Evolutionary conservation across 1,140 invertebrate species (phyloP).

Genomic region (Ceratoteleas bidentatus): DNA sequence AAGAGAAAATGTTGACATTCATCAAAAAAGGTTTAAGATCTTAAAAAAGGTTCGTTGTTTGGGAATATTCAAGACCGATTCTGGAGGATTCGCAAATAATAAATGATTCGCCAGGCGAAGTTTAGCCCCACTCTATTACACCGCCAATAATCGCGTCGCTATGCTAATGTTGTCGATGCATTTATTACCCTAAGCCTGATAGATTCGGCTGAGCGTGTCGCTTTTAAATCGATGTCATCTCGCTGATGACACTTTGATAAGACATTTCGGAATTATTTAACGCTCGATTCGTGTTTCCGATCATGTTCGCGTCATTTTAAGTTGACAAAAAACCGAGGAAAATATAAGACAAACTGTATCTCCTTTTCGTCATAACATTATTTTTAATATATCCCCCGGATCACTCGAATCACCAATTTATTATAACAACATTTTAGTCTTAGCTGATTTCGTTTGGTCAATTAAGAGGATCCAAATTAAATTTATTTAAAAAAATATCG

Average conservation of each 20-base stretch:
- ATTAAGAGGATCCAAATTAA: no score
- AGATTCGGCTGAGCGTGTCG: conserved; percentile 74
- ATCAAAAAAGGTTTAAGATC: not conserved
- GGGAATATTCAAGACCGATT: conserved; percentile 39
- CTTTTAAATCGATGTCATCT: conserved; percentile 49
- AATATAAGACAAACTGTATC: no score
- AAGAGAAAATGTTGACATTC: no score
- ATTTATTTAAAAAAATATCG: no score
- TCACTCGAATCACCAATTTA: no score
- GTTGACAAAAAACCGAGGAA: no score
- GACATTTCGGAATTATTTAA: not conserved
- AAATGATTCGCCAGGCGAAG: conserved; percentile 72
- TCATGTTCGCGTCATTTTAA: no score
- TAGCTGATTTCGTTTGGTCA: no score
- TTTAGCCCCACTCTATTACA: conserved; percentile 72
- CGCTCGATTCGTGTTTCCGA: no score
- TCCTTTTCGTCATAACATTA: no score
- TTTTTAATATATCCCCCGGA: no score
- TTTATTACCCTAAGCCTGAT: conserved; percentile 80
- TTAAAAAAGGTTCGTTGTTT: not conserved
- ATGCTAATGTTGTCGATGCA: conserved; percentile 79
- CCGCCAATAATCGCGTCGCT: conserved; percentile 77
- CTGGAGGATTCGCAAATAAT: conserved; percentile 70
- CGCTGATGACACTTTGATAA: conserved; percentile 46
- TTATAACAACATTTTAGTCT: no score